Conservation (phyloP, 2,113 vertebrate species). For the Gracilinanus agilis region DNA sequence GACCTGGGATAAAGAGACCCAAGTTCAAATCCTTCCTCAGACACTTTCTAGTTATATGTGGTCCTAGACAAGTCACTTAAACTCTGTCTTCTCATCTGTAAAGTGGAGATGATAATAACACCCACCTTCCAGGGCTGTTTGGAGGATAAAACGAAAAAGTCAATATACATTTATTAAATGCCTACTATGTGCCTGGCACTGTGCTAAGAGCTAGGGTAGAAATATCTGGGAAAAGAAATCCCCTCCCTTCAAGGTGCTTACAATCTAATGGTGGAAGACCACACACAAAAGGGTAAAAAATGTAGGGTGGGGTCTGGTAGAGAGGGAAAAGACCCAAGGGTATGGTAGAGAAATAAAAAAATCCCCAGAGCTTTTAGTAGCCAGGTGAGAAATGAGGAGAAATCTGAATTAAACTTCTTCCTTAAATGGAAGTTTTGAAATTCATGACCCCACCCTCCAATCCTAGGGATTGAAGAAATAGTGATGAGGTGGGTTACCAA, state of each 20-base stretch:
- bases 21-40: no score
- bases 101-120: background rate
- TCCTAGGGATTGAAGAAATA: background rate
- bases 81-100: background rate
- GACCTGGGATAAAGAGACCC: no score
- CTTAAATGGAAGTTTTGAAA: background rate
- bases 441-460: background rate
- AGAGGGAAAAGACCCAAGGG: background rate
- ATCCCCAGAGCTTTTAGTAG: background rate
- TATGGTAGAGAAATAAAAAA: background rate
- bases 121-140: background rate
- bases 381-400: background rate
- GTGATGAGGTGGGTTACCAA: background rate
- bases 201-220: background rate
- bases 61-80: background rate
- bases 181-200: background rate
- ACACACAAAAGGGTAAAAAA: background rate
- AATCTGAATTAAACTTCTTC: background rate
- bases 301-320: background rate
- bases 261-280: background rate
- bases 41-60: no score
- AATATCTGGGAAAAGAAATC: background rate
- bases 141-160: background rate
- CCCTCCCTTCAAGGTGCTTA: background rate
- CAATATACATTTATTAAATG: background rate